These are phyloP conservation scores for Mystacornis crossleyi DNA, from an alignment of 2,113 vertebrate species.

Conservation along the genomic window DNA sequence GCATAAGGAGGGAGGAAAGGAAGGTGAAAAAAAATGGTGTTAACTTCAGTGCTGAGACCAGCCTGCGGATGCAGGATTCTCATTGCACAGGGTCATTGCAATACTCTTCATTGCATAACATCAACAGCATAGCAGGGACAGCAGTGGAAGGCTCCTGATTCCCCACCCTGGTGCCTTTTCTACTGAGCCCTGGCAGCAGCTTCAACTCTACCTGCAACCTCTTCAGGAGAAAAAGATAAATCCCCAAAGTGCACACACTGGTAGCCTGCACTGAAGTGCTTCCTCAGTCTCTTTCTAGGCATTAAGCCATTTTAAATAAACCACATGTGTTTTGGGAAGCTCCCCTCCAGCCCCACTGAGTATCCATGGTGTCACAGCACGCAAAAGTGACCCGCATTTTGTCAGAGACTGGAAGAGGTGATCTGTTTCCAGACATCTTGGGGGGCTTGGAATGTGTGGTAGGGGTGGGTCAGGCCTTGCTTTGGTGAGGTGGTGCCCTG, in stretches of 20 bases:
- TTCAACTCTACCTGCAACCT: not conserved
- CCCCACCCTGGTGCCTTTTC: not conserved
- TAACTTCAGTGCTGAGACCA: not conserved
- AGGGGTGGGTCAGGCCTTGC: not conserved
- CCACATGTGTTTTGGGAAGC: not conserved
- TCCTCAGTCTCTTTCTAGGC: not conserved
- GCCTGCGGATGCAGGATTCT: not conserved
- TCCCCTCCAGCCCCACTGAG: not conserved
- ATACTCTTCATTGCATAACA: not conserved
- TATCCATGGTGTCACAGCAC: fast-evolving
- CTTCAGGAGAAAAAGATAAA: not conserved
- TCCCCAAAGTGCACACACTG: not conserved
- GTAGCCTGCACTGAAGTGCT: not conserved
- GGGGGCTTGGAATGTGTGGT: not conserved
- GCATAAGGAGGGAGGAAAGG: not conserved
- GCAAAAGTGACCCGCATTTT: not conserved
- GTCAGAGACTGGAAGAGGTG: not conserved
- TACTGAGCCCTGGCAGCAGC: not conserved
- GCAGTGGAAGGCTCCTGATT: not conserved
- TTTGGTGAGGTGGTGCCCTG: not conserved
- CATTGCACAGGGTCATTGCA: not conserved
- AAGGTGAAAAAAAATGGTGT: not conserved
- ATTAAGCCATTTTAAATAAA: not conserved
- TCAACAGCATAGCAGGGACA: fast-evolving
- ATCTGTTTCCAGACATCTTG: not conserved